A percentile compares a stretch with the other conserved stretches of the same genome.
Evolutionary conservation across 1,140 invertebrate species (phyloP).

Genomic region (Drosophila takahashii): DNA sequence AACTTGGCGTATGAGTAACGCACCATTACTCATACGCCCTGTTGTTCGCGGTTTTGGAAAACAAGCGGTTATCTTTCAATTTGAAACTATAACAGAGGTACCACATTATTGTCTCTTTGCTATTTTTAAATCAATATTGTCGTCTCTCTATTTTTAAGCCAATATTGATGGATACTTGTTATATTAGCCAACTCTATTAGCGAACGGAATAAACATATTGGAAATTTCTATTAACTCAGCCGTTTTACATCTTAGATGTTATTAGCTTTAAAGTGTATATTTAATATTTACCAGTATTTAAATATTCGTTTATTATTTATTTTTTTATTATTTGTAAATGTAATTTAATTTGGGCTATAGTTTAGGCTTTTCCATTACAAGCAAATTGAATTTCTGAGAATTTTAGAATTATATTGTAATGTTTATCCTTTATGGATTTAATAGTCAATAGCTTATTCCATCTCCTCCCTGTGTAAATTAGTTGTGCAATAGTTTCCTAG

Average conservation of each 20-base stretch:
- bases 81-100: neutral
- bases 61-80: conserved; percentile 6
- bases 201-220: neutral
- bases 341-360: too few species aligned
- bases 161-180: conserved; percentile 6
- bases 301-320: neutral
- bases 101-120: neutral
- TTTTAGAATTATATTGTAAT: neutral
- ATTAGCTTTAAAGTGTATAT: neutral
- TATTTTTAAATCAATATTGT: conserved; percentile 8
- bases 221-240: neutral
- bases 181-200: neutral
- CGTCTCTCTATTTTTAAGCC: neutral
- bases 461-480: too few species aligned
- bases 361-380: too few species aligned
- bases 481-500: neutral
- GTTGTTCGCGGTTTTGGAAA: conserved; percentile 4
- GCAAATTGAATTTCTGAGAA: neutral
- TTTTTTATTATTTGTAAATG: neutral
- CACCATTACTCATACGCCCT: conserved; percentile 46
- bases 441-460: neutral
- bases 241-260: neutral
- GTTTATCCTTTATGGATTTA: neutral
- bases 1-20: conserved; percentile 11
- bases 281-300: neutral